Evolutionary conservation across 2,113 vertebrate genomes (phyloP), one percentile per base, ranked within the genome.

Genomic region (Plestiodon gilberti): DNA sequence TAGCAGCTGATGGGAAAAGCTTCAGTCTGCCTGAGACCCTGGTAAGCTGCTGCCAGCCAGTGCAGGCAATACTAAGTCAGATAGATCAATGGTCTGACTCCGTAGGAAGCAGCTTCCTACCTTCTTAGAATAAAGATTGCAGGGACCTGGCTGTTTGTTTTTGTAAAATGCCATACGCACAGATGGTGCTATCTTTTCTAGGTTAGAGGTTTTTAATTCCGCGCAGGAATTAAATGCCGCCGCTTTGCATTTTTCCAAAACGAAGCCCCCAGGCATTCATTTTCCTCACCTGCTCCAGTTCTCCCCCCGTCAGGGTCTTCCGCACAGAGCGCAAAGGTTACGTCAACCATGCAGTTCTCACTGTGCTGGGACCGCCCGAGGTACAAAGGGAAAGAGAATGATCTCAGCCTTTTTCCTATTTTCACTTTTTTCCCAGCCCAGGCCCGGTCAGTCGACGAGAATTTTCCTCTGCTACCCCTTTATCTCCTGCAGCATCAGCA

Each of bases 381-480:
- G 88, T 57, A 38, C 83, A 85, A 85, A 85, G 61, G 89, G 87
- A 62, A 90, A 81, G 2, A 80, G 90, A 90, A 88, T 89, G 93
- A 94, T 82, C 91, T 94, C 93, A 90, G 78, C 4, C 2, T 2
- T 85, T 93, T 93, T 94, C 92, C 93, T 92, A 91, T 93, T 94
- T 93, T 90, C 3, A 35, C 71, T 28, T 78, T 35, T 55, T 33
- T 17, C 3, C 11, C 4, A 13, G 87, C 85, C 89, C 25, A n/a
- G 0, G 33, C 83, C 13, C 48, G 1, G 85, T 84, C 92, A 91
- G 93, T 82, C 82, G 91, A 87, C 85, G 28, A 59, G 61, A 80
- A 0, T 0, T 89, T 90, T 78, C 62, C 79, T 81, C 0, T 4
- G 30, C 59, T 61, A 30, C n/a, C 30, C 80, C 67, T 0, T 33